phyloP scores from a whole-genome alignment of 2,888 invertebrate species.

The Linnaemya tessellans region DNA sequence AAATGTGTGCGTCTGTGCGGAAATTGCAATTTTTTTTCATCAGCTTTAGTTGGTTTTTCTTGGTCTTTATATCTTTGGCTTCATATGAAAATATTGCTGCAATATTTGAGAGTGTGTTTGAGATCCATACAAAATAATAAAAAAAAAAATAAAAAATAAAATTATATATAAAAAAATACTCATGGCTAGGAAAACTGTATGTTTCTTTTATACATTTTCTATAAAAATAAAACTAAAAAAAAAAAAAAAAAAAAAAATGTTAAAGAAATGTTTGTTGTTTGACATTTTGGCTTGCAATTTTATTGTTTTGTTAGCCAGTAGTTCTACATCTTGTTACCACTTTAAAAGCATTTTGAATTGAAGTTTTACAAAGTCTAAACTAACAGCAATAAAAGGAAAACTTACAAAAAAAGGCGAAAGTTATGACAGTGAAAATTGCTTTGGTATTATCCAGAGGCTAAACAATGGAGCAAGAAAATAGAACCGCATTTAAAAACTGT shows the following conservation, averaged over 20 bases:
- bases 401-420: slow-evolving; percentile 66
- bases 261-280: slow-evolving; percentile 64
- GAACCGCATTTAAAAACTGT: slow-evolving; percentile 3
- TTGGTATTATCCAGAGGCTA: slow-evolving; percentile 63
- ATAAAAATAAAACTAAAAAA: slow-evolving; percentile 8
- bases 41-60: slow-evolving; percentile 49
- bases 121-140: slow-evolving; percentile 3
- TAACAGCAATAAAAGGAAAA: slow-evolving; percentile 3
- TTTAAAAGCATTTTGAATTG: slow-evolving; percentile 50
- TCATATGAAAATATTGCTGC: slow-evolving; percentile 35
- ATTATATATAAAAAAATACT: not conserved
- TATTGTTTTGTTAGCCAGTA: slow-evolving; percentile 69
- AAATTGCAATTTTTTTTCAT: slow-evolving; percentile 77
- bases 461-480: slow-evolving; percentile 12
- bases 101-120: slow-evolving; percentile 26
- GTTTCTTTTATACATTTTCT: slow-evolving; percentile 13
- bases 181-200: slow-evolving; percentile 39
- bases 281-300: slow-evolving; percentile 69
- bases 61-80: slow-evolving; percentile 27
- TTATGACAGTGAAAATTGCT: slow-evolving; percentile 72
- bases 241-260: slow-evolving; percentile 5
- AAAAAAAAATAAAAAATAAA: too few species aligned
- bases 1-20: slow-evolving; percentile 82
- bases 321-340: slow-evolving; percentile 62
- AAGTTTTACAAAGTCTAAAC: slow-evolving; percentile 21